Evolutionary conservation across 2,113 vertebrate species (phyloP).

Genomic region (Hippopotamus amphibius): DNA sequence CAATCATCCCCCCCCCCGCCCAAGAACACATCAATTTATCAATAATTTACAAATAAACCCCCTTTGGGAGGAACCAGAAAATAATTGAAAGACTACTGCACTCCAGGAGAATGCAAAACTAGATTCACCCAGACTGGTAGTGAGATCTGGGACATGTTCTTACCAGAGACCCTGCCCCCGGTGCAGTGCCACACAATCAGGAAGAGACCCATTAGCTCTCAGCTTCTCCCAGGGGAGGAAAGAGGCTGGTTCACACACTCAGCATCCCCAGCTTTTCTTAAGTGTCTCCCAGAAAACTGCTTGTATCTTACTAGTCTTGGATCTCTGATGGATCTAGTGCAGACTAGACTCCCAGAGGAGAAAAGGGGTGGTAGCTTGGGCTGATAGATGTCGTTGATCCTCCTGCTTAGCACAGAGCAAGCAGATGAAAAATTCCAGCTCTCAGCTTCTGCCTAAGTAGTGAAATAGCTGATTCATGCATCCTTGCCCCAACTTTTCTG

Average conservation of each 20-base stretch:
- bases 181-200: background rate
- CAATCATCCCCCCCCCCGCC: rapidly evolving
- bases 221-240: background rate
- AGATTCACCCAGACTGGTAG: background rate
- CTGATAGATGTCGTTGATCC: background rate
- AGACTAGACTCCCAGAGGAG: background rate
- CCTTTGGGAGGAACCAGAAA: background rate
- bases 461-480: background rate
- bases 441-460: background rate
- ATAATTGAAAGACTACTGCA: background rate
- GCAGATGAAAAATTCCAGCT: background rate
- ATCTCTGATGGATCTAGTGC: background rate
- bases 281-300: background rate
- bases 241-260: background rate
- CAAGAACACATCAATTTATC: background rate
- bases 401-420: too few relatives aligned
- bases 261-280: background rate
- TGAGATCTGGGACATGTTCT: background rate
- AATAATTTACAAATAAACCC: background rate
- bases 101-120: background rate
- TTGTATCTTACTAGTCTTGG: too few relatives aligned
- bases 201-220: background rate
- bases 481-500: background rate
- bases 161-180: background rate
- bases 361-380: background rate